Conservation (phyloP, 2,888 invertebrate species). For the Macrosoma leucophasiata region DNA sequence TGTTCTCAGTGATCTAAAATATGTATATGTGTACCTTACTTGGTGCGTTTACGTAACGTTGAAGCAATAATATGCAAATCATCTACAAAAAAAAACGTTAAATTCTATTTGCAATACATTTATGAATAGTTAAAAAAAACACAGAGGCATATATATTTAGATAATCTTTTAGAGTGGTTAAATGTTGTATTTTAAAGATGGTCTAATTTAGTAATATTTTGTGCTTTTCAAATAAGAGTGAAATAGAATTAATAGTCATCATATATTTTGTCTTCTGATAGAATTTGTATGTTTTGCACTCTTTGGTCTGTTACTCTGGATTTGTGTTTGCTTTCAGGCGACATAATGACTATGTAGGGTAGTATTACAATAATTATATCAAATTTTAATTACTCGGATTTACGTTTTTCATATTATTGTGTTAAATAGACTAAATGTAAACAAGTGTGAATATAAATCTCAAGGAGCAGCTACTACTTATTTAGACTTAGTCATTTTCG, state of each 20-base stretch:
- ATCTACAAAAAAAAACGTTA: slow-evolving; percentile 5
- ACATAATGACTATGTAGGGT: too few relatives aligned
- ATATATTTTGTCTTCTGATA: slow-evolving; percentile 13
- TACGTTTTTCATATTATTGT: too few relatives aligned
- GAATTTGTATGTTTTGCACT: slow-evolving; percentile 12
- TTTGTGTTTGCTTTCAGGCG: too few relatives aligned
- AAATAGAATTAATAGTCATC: slow-evolving; percentile 21
- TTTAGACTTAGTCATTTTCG: too few relatives aligned
- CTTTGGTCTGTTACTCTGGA: too few relatives aligned
- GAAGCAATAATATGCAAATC: slow-evolving; percentile 8
- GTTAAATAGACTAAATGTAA: too few relatives aligned
- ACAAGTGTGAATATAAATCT: too few relatives aligned
- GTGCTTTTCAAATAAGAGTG: slow-evolving; percentile 38
- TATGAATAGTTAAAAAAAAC: slow-evolving; percentile 1
- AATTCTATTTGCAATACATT: slow-evolving; percentile 5
- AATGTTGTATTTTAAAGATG: slow-evolving; percentile 44
- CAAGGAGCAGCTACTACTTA: too few relatives aligned
- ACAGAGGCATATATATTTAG: slow-evolving; percentile 32
- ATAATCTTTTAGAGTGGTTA: slow-evolving; percentile 45
- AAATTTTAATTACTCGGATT: too few relatives aligned
- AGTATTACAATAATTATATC: too few relatives aligned
- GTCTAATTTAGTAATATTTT: slow-evolving; percentile 29
- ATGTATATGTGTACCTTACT: slow-evolving; percentile 25
- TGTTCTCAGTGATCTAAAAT: slow-evolving; percentile 4
- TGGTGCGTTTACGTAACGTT: slow-evolving; percentile 6